phyloP scores from a whole-genome alignment of 2,888 invertebrate species.

The Allygus modestus region DNA sequence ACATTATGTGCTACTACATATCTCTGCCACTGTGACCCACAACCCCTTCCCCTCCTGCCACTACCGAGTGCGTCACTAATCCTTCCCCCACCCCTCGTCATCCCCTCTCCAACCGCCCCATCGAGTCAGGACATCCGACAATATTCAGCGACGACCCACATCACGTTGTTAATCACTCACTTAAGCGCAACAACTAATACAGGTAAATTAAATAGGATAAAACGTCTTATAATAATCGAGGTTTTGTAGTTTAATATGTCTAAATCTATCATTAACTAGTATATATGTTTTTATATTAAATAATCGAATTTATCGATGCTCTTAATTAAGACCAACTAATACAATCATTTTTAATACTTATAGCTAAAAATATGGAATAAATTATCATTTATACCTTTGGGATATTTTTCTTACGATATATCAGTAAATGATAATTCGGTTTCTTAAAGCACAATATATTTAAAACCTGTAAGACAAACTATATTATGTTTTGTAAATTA shows the following conservation, averaged over 20 bases:
- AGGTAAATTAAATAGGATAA: constrained; percentile 49
- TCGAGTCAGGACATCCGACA: constrained; percentile 44
- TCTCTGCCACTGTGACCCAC: background rate
- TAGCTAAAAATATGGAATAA: constrained; percentile 33
- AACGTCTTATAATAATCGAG: constrained; percentile 31
- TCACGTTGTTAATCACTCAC: constrained; percentile 43
- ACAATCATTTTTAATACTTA: constrained; percentile 53
- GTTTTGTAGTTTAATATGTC: constrained; percentile 54
- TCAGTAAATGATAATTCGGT: background rate
- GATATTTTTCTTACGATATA: constrained; percentile 34
- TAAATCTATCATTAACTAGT: constrained; percentile 5
- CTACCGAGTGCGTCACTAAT: background rate
- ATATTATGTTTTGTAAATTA: background rate
- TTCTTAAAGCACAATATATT: constrained; percentile 45
- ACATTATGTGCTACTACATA: background rate
- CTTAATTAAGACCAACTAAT: constrained; percentile 55
- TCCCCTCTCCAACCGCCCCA: background rate
- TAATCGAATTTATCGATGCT: constrained; percentile 50
- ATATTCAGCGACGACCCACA: constrained; percentile 19
- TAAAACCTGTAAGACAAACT: constrained; percentile 20
- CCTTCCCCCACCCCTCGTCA: background rate
- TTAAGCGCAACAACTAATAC: constrained; percentile 59
- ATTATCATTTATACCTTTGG: background rate
- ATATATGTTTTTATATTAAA: constrained; percentile 47
- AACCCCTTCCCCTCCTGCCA: background rate